Base-by-base conservation (phyloP, 2,888 invertebrate genomes). In the Latheticus oryzae region DNA sequence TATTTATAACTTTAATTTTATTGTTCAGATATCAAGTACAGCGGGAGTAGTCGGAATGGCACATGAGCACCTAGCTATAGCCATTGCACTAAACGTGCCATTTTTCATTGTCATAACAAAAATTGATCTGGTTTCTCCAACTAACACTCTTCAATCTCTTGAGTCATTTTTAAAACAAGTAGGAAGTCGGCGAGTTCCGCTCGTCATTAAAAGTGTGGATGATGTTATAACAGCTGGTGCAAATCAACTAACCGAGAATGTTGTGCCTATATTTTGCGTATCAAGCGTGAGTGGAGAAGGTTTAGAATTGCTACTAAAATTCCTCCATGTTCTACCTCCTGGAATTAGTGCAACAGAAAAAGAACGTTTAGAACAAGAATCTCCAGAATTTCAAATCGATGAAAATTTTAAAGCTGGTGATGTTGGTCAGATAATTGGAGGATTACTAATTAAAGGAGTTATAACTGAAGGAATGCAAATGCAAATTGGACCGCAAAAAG, bases 101-200 rank as follows among this genome's bases (percentile, higher is more conserved):
- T 90, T 97, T 77, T 95, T 97, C 76, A 89, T 95, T 8, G 93
- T 97, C 1, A 85, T 99, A 56, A 96, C 93, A 58, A 99, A 99
- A 82, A 90, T 89, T 52, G 98, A 99, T 79, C 83, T 95, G 52
- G 89, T 90, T n/a, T 79, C 83, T 1, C 82, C 84, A 1, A 78
- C 79, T 13, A 75, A 76, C 59, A 83, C 84, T 5, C 74, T 85
- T 32, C 78, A 81, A 60, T 83, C 84, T 67, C 71, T 91, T 30
- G 85, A 87, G 68, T 79, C 81, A 23, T 80, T 88, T 40, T 79
- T 90, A 19, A 87, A 87, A 58, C 83, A 85, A 42, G 85, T 87
- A 9, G 88, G 88, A 3, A 87, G 86, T 71, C 78, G 83, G 15
- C 76, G 83, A 75, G 83, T 87, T 11, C 89, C 90, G 1, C 78